These are phyloP conservation scores for Heteromyza rotundicornis DNA, from an alignment of 2,888 invertebrate genomes.

Conservation along the genomic window DNA sequence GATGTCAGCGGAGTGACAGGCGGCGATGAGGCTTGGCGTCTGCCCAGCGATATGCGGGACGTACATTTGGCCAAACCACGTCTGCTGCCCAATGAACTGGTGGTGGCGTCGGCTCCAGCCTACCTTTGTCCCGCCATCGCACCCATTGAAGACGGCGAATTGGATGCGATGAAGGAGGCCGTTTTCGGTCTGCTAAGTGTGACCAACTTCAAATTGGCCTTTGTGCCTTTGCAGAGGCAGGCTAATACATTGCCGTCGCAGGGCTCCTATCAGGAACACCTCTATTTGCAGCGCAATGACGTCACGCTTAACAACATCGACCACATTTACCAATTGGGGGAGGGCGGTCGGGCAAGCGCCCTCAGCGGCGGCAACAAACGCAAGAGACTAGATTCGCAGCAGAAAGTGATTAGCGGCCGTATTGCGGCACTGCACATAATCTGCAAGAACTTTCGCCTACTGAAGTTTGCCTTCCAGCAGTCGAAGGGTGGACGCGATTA, in stretches of 20 bases:
- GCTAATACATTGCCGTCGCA: slow-evolving; percentile 25
- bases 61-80: slow-evolving; percentile 51
- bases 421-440: slow-evolving; percentile 60
- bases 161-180: slow-evolving; percentile 71
- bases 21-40: slow-evolving; percentile 50
- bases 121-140: slow-evolving; percentile 77
- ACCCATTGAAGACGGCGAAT: slow-evolving; percentile 66
- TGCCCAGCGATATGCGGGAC: slow-evolving; percentile 51
- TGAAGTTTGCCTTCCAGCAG: slow-evolving; percentile 87
- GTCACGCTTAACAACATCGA: slow-evolving; percentile 62
- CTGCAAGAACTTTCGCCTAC: slow-evolving; percentile 79
- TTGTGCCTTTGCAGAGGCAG: slow-evolving; percentile 68
- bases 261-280: slow-evolving; percentile 54
- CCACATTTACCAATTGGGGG: slow-evolving; percentile 56
- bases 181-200: slow-evolving; percentile 84
- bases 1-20: slow-evolving; percentile 34
- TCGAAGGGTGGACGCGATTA: slow-evolving; percentile 69
- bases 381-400: slow-evolving; percentile 56
- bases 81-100: slow-evolving; percentile 67
- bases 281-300: slow-evolving; percentile 57
- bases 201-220: slow-evolving; percentile 92
- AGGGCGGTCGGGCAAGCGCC: slow-evolving; percentile 42
- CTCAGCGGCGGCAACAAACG: slow-evolving; percentile 48
- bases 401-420: slow-evolving; percentile 57
- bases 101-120: slow-evolving; percentile 85